Evolutionary conservation across 1,140 invertebrate species (phyloP).

Genomic region (Pseudobourletiella spinata): DNA sequence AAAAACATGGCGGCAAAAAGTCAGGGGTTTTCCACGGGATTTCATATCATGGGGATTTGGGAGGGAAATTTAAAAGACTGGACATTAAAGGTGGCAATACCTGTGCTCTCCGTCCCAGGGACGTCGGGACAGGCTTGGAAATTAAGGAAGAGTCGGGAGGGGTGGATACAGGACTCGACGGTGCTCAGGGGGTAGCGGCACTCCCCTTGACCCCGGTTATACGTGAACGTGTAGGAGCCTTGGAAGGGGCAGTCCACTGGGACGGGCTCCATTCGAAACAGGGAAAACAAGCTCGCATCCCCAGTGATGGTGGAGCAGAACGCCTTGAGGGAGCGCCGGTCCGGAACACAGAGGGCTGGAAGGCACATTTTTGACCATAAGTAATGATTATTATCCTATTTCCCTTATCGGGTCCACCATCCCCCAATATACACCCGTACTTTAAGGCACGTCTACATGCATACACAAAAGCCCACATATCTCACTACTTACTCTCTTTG

Average conservation of each 20-base stretch:
- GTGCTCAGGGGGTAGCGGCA: constrained; percentile 63
- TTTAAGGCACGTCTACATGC: too few species aligned
- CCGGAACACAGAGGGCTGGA: constrained; percentile 65
- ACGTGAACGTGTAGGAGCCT: constrained; percentile 71
- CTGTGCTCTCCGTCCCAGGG: constrained; percentile 54
- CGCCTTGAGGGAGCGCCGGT: constrained; percentile 59
- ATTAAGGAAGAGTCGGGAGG: constrained; percentile 65
- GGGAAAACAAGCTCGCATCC: constrained; percentile 74
- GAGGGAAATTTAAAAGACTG: too few species aligned
- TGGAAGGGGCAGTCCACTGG: constrained; percentile 74
- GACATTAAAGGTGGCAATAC: constrained; percentile 38
- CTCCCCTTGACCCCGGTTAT: constrained; percentile 66
- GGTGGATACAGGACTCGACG: constrained; percentile 72
- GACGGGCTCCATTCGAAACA: constrained; percentile 72
- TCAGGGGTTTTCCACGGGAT: too few species aligned
- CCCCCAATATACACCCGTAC: too few species aligned
- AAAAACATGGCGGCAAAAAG: too few species aligned
- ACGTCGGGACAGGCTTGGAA: constrained; percentile 89
- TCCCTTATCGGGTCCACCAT: background rate
- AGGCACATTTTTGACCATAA: constrained; percentile 39
- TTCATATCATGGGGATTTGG: too few species aligned
- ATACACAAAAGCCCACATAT: background rate
- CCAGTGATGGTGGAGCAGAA: constrained; percentile 76
- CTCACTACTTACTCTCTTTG: constrained; percentile 55
- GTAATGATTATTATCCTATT: background rate